Base-by-base conservation (phyloP, 2,797 vertebrate genomes). In the Thaleichthys pacificus region DNA sequence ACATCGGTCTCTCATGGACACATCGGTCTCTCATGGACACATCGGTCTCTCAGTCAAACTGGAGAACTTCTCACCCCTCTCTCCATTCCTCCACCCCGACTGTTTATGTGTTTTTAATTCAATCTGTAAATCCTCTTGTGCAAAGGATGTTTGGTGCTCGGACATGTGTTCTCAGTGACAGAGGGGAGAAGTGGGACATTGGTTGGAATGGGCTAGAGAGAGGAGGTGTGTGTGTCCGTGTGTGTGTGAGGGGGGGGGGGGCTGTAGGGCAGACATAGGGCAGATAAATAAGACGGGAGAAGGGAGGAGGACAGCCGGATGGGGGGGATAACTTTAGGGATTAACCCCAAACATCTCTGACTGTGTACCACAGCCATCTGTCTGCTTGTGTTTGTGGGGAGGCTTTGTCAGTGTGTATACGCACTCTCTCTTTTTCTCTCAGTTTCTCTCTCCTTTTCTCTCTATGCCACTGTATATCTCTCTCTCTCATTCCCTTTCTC, bases 331-430 rank as follows among this genome's bases (percentile, higher is more conserved):
- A 62, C 58, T 69, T 70, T 62, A 51, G 57, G 61, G 75, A 67
- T 77, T 77, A 77, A 74, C 63, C 76, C 58, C 26, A 70, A 78
- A 74, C 21, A 68, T 70, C 72, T 57, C 42, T 21, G 35, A 58
- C 26, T 49, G 54, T 60, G 54, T 38, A 70, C 54, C 21, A 69
- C 42, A 38, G 58, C 72, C 72, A 74, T 74, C 76, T 78, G 76
- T 63, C 63, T 57, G 57, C 42, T 58, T 62, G 68, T 35, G 51
- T 57, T 28, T 19, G 61, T 12, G 17, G 19, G 19, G 62, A 35
- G 58, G 21, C n/a, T 60, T n/a, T 30, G 30, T 74, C 54, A 24
- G 69, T 38, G 22, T 49, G 35, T 38, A 24, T 6, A 30, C 12
- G 3, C 47, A 8, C 51, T 17, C 51, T 17, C 51, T 17, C 17